phyloP scores from a whole-genome alignment of 2,113 vertebrate species.

The Callospermophilus lateralis region DNA sequence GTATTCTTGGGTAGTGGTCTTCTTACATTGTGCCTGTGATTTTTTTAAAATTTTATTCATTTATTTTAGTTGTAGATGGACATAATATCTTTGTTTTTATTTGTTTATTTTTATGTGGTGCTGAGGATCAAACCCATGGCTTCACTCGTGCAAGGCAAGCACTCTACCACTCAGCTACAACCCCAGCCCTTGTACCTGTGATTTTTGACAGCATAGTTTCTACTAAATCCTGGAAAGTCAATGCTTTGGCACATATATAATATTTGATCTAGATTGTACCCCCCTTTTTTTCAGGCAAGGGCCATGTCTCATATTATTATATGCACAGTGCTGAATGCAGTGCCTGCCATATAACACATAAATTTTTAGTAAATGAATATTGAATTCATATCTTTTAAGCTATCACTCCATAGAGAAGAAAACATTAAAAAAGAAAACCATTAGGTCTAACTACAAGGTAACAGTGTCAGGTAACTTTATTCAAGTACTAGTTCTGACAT shows the following conservation, averaged over 20 bases:
- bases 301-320: neutral
- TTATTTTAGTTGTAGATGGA: too few species aligned
- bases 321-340: neutral
- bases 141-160: too few species aligned
- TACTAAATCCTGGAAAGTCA: neutral
- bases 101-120: too few species aligned
- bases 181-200: neutral
- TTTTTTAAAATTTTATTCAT: neutral
- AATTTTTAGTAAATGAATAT: neutral
- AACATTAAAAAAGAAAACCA: neutral
- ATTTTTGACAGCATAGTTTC: neutral
- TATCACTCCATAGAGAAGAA: neutral
- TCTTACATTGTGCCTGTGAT: neutral
- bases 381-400: neutral
- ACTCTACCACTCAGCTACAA: too few species aligned
- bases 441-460: neutral
- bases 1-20: neutral
- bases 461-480: neutral
- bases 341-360: neutral
- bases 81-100: too few species aligned
- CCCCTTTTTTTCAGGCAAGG: neutral
- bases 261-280: neutral
- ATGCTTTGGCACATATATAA: neutral
- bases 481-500: conserved; percentile 3
- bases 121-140: too few species aligned